Evolutionary conservation across 2,797 vertebrate genomes (phyloP), one percentile per base, ranked within the genome.

Genomic region (Tiaroga cobitis): DNA sequence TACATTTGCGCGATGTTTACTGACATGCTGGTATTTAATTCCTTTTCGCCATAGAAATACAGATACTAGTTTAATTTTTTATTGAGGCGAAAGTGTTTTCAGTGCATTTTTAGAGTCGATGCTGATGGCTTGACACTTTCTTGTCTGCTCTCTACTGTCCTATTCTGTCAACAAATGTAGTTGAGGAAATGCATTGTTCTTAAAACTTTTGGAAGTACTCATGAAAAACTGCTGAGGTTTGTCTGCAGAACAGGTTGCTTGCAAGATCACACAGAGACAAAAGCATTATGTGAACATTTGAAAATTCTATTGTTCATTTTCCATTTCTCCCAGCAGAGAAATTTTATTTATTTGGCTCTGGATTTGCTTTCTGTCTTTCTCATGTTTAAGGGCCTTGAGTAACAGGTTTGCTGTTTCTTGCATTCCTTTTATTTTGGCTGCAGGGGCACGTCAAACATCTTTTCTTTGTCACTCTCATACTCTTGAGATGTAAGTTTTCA

Each of bases 341-440:
- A n/a, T 19, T n/a, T 1, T 26, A 19, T 16, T 9, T 78, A 32
- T 78, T 78, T 5, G 21, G 68, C 70, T 21, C 32, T n/a, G 3
- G 18, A 34, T 49, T 32, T 41, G 10, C 24, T n/a, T 29, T 37
- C n/a, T 41, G 19, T 46, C 9, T 70, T 76, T 87, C 18, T 72
- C 32, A 65, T 77, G 39, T 43, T 78, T 43, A 76, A 76, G 26
- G 68, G 59, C 75, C 41, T 51, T 80, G 41, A 65, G 29, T 65
- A 85, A 74, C 41, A 37, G 76, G 68, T 88, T 81, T 81, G 65
- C 39, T 79, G 34, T 29, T 13, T 49, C 67, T 65, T 39, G 80
- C 68, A 85, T 87, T 85, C 79, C 34, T 78, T 46, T 68, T 67
- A 63, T 26, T n/a, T 41, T 63, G 63, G n/a, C 54, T 54, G 37